Base-by-base conservation (phyloP, 2,888 invertebrate species). In the Daptonema setosum region DNA sequence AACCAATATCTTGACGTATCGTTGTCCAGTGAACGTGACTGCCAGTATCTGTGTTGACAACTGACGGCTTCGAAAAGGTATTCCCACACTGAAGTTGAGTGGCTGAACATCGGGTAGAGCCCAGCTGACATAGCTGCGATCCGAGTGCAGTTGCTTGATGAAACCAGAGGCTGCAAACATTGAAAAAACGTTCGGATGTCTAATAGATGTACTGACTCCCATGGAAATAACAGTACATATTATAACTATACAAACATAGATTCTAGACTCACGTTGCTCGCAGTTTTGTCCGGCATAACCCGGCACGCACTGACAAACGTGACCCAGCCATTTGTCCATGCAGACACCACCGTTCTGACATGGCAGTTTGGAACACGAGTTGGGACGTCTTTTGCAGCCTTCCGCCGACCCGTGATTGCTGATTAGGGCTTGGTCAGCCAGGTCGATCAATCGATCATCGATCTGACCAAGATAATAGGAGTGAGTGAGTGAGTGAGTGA, bases 331-430 rank as follows among this genome's bases (percentile, higher is more conserved):
- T 1, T 84, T 80, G 64, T 91, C 87, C 0, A 75, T 74, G 65
- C 93, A 93, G 2, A 78, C 79, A 0, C 85, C 91, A n/a, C 82
- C 83, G 72, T 88, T 85, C 67, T 81, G 81, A 69, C 90, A 90
- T 0, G 87, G 87, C 45, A 35, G 35, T 8, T 35, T 8, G 35
- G 8, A 8, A 35, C 35, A 35, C 35, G 45, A n/a, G 14, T 22
- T 17, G 8, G 45, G 11, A n/a, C 11, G 11, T n/a, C 45, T 3
- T n/a, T 45, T 5, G 45, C 35, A 35, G 35, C 35, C 35, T 11
- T 11, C 35, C 8, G 35, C 17, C 45, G 45, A 47, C 20, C 59
- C 59, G 28, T 47, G 22, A n/a, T 64, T 63, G 14, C 66, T 65
- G 3, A 50, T 26, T 17, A 50, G 24, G 20, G 50, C 50, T 26